Evolutionary conservation across 1,140 invertebrate species (phyloP).

Genomic region (Monochamus saltuarius): DNA sequence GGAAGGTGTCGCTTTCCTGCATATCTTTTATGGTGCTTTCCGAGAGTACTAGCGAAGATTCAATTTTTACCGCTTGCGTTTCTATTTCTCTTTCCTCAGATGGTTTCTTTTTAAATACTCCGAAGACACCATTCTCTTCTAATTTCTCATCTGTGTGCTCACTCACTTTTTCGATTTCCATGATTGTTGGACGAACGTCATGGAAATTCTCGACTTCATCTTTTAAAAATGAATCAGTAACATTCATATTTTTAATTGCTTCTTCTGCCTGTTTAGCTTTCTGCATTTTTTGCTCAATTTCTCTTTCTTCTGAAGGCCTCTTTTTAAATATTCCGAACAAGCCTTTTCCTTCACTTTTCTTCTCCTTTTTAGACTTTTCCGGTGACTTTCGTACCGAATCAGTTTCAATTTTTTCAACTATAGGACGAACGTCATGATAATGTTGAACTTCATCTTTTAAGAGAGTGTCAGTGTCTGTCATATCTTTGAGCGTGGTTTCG

Average conservation of each 20-base stretch:
- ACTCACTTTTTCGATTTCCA: not conserved
- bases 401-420: not conserved
- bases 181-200: not conserved
- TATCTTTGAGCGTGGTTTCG: slow-evolving; percentile 11
- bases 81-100: slow-evolving; percentile 6
- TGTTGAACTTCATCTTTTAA: slow-evolving; percentile 26
- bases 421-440: slow-evolving; percentile 26
- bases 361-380: not conserved
- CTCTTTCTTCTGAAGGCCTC: not conserved
- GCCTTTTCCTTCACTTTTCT: not conserved
- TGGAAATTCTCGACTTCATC: slow-evolving; percentile 22
- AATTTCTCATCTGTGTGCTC: slow-evolving; percentile 6
- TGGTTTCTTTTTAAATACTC: slow-evolving; percentile 22
- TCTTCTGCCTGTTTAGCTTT: slow-evolving; percentile 7
- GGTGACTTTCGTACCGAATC: too few relatives aligned
- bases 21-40: not conserved
- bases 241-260: slow-evolving; percentile 15
- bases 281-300: too few relatives aligned
- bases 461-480: slow-evolving; percentile 14
- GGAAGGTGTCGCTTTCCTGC: slow-evolving; percentile 7
- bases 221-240: slow-evolving; percentile 13
- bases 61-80: not conserved
- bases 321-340: not conserved
- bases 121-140: slow-evolving; percentile 20
- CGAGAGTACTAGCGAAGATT: not conserved